Base-by-base conservation (phyloP, 2,113 vertebrate genomes). In the Colossoma macropomum region DNA sequence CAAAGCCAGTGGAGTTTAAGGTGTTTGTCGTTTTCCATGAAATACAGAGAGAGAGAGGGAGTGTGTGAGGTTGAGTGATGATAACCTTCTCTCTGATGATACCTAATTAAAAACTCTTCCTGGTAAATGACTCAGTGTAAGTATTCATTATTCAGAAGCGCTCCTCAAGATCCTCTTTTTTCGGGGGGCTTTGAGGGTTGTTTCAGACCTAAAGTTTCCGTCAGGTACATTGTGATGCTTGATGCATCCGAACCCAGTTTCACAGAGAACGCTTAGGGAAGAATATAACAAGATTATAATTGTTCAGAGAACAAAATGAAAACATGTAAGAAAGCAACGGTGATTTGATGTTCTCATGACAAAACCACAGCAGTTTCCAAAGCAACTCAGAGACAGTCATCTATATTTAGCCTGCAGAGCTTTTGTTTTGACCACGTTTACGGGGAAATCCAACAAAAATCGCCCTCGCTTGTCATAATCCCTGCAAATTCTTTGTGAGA, bases 41-140 rank as follows among this genome's bases (percentile, higher is more conserved):
- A 11, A 23, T 62, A 25, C 38, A 52, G 1, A 65, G 19, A 80
- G 68, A 32, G 30, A 65, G 27, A 34, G 50, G 50, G n/a, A 17
- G 41, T 23, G 60, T 45, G 66, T 48, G 69, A 62, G 23, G 19
- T 21, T 71, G 38, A 71, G 9, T 71, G 68, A 71, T 30, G 69
- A 71, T 73, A 19, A 52, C 8, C 25, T 73, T 73, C 54, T 50
- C 52, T 45, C 60, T 63, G 69, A 73, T 65, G 69, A 62, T 32
- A 63, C 73, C 71, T 63, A 81, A 75, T 81, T 81, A 81, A 81
- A 81, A 81, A 65, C 25, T 19, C 69, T 32, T 73, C 56, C 80
- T 75, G 23, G 30, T 74, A 27, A 81, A 74, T 66, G 12, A 1
- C n/a, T 79, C 59, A 59, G 54, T 3, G 19, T 79, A 68, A 60